Base-by-base conservation (phyloP, 2,888 invertebrate species). In the Erebia palarica region DNA sequence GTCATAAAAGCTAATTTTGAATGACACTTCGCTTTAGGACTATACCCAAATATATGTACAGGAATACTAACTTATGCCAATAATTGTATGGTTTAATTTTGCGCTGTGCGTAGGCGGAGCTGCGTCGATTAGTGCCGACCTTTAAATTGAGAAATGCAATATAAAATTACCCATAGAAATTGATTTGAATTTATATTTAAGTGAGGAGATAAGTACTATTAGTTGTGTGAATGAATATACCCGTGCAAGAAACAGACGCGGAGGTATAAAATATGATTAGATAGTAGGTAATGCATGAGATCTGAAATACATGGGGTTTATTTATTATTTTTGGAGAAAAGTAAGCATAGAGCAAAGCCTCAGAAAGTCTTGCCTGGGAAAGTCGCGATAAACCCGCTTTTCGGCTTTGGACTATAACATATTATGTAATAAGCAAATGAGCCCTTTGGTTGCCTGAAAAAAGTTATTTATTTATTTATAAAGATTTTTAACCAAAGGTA, bases 171-270 rank as follows among this genome's bases (percentile, higher is more conserved):
- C 61, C n/a, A 65, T 61, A 61, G 36, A 42, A 57, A 53, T 55
- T 53, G 36, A 65, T 65, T 44, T 49, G 64, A 68, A 68, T 71
- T 67, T 74, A 69, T 63, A 14, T 70, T 72, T 57, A 69, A 59
- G 60, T 73, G 71, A 74, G 69, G 27, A 27, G 21, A 63, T 79
- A 79, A 79, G 79, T 79, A 79, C 78, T 76, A 74, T 75, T 67
- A 71, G 42, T 27, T 47, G 60, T 49, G 58, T 70, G 71, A 71
- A 71, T 74, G 71, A 59, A 36, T 65, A n/a, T 47, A 36, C 64
- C 14, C 73, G 73, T 77, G 76, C 76, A 75, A 77, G 75, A 64
- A 58, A 70, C 69, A 58, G 70, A 68, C 68, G 73, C 68, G 70
- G 68, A 72, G 58, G 68, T 75, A 68, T 70, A 73, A 70, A 75